Percentiles rank a stretch among this genome's conserved stretches.
phyloP scores from a whole-genome alignment of 1,140 invertebrate species.

The Cataglyphis hispanica region DNA sequence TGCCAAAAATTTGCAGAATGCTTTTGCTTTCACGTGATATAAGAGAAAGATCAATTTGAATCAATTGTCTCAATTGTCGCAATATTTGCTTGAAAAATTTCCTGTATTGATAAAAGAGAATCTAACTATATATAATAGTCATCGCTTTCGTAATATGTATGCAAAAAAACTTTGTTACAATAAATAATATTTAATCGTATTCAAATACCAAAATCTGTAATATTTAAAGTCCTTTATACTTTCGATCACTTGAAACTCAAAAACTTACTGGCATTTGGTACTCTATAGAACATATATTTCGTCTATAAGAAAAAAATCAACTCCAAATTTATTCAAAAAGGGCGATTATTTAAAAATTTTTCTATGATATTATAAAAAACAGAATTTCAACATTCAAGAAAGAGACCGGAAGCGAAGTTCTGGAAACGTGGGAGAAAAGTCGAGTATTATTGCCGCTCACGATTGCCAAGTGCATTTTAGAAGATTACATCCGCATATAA shows the following conservation, averaged over 20 bases:
- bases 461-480: conserved; percentile 48
- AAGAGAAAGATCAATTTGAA: background rate
- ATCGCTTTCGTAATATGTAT: too few species aligned
- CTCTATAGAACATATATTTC: too few species aligned
- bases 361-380: background rate
- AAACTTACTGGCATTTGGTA: background rate
- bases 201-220: background rate
- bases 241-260: background rate
- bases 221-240: background rate
- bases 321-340: background rate
- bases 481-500: background rate
- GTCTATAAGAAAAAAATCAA: background rate
- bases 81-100: background rate
- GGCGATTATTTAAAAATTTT: background rate
- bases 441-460: conserved; percentile 29
- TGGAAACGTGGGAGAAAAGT: conserved; percentile 32
- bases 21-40: background rate
- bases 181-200: background rate
- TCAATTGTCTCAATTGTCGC: too few species aligned
- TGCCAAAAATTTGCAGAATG: background rate
- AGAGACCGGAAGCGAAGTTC: conserved; percentile 40
- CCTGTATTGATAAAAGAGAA: background rate
- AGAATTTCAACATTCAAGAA: background rate
- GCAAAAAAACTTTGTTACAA: background rate
- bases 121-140: too few species aligned